These are phyloP conservation scores for Tetramorium bicarinatum DNA, from an alignment of 2,888 invertebrate species.

Conservation along the genomic window DNA sequence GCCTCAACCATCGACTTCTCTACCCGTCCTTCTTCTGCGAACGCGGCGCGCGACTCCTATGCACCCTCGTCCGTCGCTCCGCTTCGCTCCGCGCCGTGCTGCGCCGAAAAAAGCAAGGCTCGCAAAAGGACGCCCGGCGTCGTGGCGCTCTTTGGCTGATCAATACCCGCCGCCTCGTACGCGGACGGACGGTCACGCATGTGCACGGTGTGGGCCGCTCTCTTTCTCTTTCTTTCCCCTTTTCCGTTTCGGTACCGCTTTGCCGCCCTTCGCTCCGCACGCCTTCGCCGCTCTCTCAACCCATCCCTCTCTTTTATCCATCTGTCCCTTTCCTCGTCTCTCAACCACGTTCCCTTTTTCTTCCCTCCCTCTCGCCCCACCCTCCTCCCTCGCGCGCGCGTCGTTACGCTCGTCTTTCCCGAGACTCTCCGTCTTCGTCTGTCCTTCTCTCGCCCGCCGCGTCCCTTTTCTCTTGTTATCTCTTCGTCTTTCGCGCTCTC, in stretches of 20 bases:
- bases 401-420: conserved; percentile 52
- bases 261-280: conserved; percentile 53
- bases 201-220: conserved; percentile 83
- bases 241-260: conserved; percentile 65
- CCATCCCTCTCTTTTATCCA: conserved; percentile 56
- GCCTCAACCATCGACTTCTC: conserved; percentile 62
- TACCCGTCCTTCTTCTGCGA: conserved; percentile 59
- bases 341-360: conserved; percentile 56
- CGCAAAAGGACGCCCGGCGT: conserved; percentile 86
- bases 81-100: conserved; percentile 53
- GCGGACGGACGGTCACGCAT: conserved; percentile 86
- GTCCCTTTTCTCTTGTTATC: conserved; percentile 47
- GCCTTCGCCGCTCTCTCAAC: conserved; percentile 41
- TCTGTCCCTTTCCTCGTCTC: conserved; percentile 65
- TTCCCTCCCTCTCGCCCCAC: conserved; percentile 56
- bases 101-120: conserved; percentile 85
- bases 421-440: conserved; percentile 55
- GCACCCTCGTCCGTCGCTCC: conserved; percentile 61
- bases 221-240: conserved; percentile 58
- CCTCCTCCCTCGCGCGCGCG: conserved; percentile 50
- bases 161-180: conserved; percentile 86
- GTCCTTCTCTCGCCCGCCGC: conserved; percentile 60
- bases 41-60: conserved; percentile 65
- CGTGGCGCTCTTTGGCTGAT: conserved; percentile 86
- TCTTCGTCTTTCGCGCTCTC: conserved; percentile 56